Percentiles rank a stretch among this genome's conserved stretches.
These are phyloP conservation scores for Ornithoptera alexandrae DNA, from an alignment of 2,888 invertebrate genomes.

Conservation along the genomic window DNA sequence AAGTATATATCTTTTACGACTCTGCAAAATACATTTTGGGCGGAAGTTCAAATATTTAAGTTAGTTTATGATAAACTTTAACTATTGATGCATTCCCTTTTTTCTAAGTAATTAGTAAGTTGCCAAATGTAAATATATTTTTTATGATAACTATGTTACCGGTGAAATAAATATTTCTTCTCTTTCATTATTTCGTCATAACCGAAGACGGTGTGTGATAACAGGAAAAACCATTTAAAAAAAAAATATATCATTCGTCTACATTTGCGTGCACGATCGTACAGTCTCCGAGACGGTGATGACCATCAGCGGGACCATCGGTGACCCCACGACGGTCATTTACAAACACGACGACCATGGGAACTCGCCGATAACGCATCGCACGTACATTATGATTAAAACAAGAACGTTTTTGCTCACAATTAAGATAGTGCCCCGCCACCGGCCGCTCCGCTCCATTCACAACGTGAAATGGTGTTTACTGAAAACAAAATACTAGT, in stretches of 20 bases:
- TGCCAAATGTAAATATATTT: too few species aligned
- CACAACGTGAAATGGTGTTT: slow-evolving; percentile 6
- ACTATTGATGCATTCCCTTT: too few species aligned
- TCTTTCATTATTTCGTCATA: neutral
- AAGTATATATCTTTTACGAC: too few species aligned
- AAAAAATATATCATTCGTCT: slow-evolving; percentile 19
- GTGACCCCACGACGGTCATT: slow-evolving; percentile 71
- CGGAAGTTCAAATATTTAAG: too few species aligned
- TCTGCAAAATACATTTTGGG: too few species aligned
- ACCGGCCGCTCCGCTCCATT: slow-evolving; percentile 17
- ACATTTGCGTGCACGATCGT: slow-evolving; percentile 34
- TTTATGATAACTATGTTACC: too few species aligned
- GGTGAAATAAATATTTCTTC: too few species aligned
- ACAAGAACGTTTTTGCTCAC: slow-evolving; percentile 52
- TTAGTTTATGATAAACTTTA: too few species aligned
- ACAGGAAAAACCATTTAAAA: slow-evolving; percentile 10
- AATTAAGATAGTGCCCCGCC: slow-evolving; percentile 41
- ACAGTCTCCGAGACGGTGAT: slow-evolving; percentile 54
- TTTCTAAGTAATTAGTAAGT: too few species aligned
- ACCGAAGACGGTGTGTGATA: neutral
- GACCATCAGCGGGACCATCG: slow-evolving; percentile 69
- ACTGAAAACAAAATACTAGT: neutral
- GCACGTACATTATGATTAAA: slow-evolving; percentile 68
- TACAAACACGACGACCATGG: slow-evolving; percentile 73
- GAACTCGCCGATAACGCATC: slow-evolving; percentile 71